A percentile compares a stretch with the other conserved stretches of the same genome.
These are phyloP conservation scores for Scartelaos histophorus DNA, from an alignment of 2,113 vertebrate species.

Conservation along the genomic window DNA sequence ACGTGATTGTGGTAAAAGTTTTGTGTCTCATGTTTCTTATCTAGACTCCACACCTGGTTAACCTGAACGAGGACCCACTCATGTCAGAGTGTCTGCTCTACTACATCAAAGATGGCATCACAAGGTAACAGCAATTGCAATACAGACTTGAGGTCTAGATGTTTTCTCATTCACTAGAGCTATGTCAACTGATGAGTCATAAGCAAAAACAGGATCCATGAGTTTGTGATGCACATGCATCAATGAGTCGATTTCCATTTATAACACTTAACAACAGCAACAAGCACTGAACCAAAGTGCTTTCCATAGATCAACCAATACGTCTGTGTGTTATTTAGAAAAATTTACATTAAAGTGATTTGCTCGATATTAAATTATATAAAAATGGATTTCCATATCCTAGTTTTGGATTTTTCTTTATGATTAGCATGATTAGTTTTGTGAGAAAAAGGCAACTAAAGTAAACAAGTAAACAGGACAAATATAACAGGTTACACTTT, in stretches of 20 bases:
- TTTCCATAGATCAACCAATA: background rate
- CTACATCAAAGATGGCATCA: slow-evolving; percentile 99
- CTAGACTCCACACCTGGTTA: slow-evolving; percentile 97
- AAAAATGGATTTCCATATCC: too few species aligned
- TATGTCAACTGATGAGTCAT: background rate
- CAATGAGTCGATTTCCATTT: too few species aligned
- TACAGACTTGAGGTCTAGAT: slow-evolving; percentile 14
- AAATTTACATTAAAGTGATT: background rate
- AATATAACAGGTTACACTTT: background rate
- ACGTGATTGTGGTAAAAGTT: slow-evolving; percentile 8
- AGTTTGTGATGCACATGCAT: background rate
- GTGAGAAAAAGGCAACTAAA: too few species aligned
- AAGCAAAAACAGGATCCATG: background rate
- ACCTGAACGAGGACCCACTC: slow-evolving; percentile 97
- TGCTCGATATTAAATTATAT: too few species aligned
- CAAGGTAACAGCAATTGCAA: slow-evolving; percentile 80
- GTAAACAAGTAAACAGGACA: too few species aligned
- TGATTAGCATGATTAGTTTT: too few species aligned
- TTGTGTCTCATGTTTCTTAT: slow-evolving; percentile 15
- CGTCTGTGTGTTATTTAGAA: background rate
- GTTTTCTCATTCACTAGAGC: background rate
- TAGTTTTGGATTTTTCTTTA: too few species aligned
- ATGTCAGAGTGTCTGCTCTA: slow-evolving; percentile 99
- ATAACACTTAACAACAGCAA: background rate
- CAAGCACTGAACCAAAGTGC: background rate